Conservation (phyloP, 2,113 vertebrate genomes). For the Epinephelus cyanopodus region DNA sequence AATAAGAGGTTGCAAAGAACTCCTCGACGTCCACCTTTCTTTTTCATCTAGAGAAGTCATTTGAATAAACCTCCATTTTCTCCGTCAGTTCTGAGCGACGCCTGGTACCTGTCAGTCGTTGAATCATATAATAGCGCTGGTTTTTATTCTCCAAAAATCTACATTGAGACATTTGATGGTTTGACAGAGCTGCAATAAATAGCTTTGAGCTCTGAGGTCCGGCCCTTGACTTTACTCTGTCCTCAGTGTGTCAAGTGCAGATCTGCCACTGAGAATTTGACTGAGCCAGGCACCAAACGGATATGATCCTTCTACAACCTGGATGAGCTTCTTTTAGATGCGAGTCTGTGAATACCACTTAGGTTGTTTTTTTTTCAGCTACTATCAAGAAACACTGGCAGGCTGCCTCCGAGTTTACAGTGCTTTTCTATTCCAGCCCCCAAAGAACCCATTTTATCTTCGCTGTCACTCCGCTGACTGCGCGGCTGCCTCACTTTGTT, state of each 20-base stretch:
- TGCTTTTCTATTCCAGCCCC: constrained; percentile 68
- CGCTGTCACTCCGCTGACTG: constrained; percentile 68
- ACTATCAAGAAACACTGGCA: constrained; percentile 74
- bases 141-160: constrained; percentile 8
- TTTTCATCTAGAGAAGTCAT: constrained; percentile 50
- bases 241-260: constrained; percentile 32
- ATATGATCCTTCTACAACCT: constrained; percentile 67
- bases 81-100: constrained; percentile 48
- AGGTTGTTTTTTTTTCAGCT: constrained; percentile 30
- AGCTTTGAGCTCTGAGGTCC: constrained; percentile 44
- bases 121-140: constrained; percentile 56
- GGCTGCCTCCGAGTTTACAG: constrained; percentile 69
- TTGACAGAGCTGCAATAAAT: constrained; percentile 44
- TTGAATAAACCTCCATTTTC: not conserved
- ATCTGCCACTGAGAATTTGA: constrained; percentile 45
- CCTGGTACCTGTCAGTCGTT: constrained; percentile 43
- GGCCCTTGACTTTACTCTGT: constrained; percentile 30
- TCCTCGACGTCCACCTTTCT: constrained; percentile 54
- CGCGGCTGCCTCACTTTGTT: constrained; percentile 63
- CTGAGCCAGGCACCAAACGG: constrained; percentile 44
- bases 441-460: constrained; percentile 79
- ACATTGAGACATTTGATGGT: constrained; percentile 27
- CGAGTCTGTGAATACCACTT: constrained; percentile 65
- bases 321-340: constrained; percentile 64
- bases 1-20: constrained; percentile 64